Conservation (phyloP, 2,888 invertebrate genomes). For the Thyatira batis region DNA sequence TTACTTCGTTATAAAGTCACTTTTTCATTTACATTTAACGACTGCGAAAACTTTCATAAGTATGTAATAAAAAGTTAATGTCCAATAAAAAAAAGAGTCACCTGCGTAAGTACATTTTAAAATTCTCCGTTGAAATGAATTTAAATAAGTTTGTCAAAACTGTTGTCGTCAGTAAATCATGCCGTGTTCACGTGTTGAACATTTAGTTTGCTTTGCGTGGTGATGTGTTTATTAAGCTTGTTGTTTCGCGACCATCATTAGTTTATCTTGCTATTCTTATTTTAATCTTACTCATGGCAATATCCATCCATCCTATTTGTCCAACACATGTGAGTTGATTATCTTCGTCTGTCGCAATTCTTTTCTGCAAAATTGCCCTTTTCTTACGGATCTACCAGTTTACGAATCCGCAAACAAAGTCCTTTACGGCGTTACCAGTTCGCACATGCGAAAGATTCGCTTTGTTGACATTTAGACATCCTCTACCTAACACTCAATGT, state of each 20-base stretch:
- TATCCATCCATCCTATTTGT: too few relatives aligned
- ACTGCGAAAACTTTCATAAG: neutral
- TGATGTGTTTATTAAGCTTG: neutral
- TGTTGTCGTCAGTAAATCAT: neutral
- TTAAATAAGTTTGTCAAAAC: neutral
- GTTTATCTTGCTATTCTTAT: neutral
- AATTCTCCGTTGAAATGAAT: neutral
- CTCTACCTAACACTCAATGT: neutral
- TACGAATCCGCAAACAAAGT: neutral
- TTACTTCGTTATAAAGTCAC: neutral
- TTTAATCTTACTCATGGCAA: neutral
- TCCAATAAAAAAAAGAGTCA: neutral
- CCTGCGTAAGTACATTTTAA: neutral
- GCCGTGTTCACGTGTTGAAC: neutral
- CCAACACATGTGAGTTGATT: neutral
- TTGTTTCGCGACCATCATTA: neutral
- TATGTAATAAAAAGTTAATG: neutral
- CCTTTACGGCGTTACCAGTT: neutral
- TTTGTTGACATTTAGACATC: neutral
- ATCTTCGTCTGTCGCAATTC: neutral
- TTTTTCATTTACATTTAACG: neutral
- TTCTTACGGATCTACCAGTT: slow-evolving; percentile 1
- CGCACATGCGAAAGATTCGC: neutral
- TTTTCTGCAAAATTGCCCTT: slow-evolving; percentile 3
- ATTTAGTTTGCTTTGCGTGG: neutral